Base-by-base conservation (phyloP, 2,797 vertebrate species). In the Melanotaenia parkinsoni region DNA sequence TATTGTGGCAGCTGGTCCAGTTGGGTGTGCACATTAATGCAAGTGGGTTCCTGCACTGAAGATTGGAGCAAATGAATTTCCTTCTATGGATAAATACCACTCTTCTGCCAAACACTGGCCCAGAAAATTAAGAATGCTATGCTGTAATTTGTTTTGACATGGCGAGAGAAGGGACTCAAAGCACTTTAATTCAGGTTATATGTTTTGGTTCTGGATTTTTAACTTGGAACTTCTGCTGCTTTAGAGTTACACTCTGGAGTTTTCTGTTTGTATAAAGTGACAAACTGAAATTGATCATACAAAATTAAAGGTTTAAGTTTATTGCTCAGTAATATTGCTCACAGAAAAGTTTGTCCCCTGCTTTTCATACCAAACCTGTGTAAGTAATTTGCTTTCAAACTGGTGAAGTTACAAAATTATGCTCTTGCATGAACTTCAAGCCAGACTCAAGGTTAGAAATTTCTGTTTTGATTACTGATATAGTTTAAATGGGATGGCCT, bases 401-500 rank as follows among this genome's bases (percentile, higher is more conserved):
- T 53, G 11, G 14, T 18, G 0, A 33, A 33, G 3, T 56, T 28
- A 47, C 38, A 22, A 58, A 67, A 33, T 58, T 37, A 45, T 33
- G 7, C 20, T 8, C 50, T n/a, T 43, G 4, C 22, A 45, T 33
- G 0, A 0, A 63, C 43, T 63, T 50, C 20, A 63, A n/a, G 40
- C n/a, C 10, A 10, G 14, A 43, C 43, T 40, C 40, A 43, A 70
- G 59, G 37, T 43, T 3, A 57, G 33, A 5, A 0, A 50, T 59
- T 47, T 35, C 6, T 45, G 33, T 26, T 58, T 69, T 66, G 63
- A 82, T 85, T 70, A 73, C 43, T 59, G 58, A 26, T 70, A 28
- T 47, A 40, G 71, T 70, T 86, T 77, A 74, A 86, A 82, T 82
- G 32, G 47, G 59, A 32, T 51, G 26, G 64, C 66, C 68, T 86